These are phyloP conservation scores for Drosophila cardini DNA, from an alignment of 1,140 invertebrate genomes.

Conservation along the genomic window DNA sequence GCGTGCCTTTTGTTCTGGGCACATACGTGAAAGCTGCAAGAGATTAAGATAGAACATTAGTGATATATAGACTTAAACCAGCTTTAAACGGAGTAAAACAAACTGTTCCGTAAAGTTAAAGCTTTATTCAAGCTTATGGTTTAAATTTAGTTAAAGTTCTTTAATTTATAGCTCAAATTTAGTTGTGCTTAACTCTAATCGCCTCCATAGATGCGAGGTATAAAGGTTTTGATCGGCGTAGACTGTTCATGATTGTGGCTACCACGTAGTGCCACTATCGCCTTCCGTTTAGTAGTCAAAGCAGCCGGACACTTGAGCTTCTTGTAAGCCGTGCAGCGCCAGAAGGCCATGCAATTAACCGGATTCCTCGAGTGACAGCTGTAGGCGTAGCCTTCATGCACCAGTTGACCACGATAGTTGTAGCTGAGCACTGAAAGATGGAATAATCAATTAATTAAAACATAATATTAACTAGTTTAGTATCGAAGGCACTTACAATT, in stretches of 20 bases:
- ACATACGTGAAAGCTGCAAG: conserved; percentile 20
- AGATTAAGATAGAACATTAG: not conserved
- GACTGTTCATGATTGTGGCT: conserved; percentile 66
- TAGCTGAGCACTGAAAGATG: conserved; percentile 54
- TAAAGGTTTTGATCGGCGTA: conserved; percentile 55
- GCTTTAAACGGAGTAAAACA: not conserved
- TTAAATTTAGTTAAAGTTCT: no score
- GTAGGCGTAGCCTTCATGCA: conserved; percentile 56
- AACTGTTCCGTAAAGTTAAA: not conserved
- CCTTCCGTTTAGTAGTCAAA: conserved; percentile 62
- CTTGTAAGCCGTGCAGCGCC: conserved; percentile 68
- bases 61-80: not conserved
- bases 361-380: conserved; percentile 55
- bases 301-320: conserved; percentile 55
- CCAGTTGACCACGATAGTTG: conserved; percentile 73
- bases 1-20: not conserved
- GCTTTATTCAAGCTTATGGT: conserved; percentile 15
- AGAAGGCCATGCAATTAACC: conserved; percentile 52
- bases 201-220: conserved; percentile 43
- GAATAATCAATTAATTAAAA: not conserved
- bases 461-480: not conserved
- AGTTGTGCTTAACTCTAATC: not conserved
- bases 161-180: no score
- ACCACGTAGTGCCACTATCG: conserved; percentile 34
- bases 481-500: conserved; percentile 35